Evolutionary conservation across 1,140 invertebrate species (phyloP).

Genomic region (Tetramorium alpestre): DNA sequence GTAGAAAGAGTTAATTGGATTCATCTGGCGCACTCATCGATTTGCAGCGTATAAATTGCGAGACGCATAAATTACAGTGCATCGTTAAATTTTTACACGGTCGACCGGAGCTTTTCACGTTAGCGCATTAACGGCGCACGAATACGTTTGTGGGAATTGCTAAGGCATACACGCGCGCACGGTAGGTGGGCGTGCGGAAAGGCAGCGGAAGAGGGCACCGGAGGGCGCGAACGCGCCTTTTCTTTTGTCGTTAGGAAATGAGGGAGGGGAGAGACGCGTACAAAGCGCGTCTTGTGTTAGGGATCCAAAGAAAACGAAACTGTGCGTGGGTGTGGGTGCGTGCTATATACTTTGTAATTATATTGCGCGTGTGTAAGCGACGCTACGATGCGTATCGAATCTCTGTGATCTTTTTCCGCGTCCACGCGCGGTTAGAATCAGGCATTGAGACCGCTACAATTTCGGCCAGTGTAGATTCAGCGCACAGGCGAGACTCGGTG

Average conservation of each 20-base stretch:
- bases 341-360: slow-evolving; percentile 79
- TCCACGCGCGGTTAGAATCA: slow-evolving; percentile 1
- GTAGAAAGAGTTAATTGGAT: slow-evolving; percentile 30
- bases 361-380: slow-evolving; percentile 60
- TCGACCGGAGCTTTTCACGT: slow-evolving; percentile 20
- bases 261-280: slow-evolving; percentile 72
- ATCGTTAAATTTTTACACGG: slow-evolving; percentile 25
- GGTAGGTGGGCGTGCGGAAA: slow-evolving; percentile 49
- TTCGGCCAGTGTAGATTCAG: neutral
- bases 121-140: neutral
- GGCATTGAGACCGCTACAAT: neutral
- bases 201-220: slow-evolving; percentile 40
- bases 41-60: neutral
- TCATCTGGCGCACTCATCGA: slow-evolving; percentile 24
- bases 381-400: slow-evolving; percentile 66
- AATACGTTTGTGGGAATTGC: slow-evolving; percentile 22
- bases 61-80: slow-evolving; percentile 43
- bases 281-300: slow-evolving; percentile 78
- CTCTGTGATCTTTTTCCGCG: slow-evolving; percentile 73
- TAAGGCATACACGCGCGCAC: neutral
- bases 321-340: slow-evolving; percentile 55
- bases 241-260: slow-evolving; percentile 77
- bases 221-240: slow-evolving; percentile 75
- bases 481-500: neutral
- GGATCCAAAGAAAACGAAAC: slow-evolving; percentile 74